A percentile compares a stretch with the other conserved stretches of the same genome.
These are phyloP conservation scores for Oryzias curvinotus DNA, from an alignment of 2,113 vertebrate genomes.

Conservation along the genomic window DNA sequence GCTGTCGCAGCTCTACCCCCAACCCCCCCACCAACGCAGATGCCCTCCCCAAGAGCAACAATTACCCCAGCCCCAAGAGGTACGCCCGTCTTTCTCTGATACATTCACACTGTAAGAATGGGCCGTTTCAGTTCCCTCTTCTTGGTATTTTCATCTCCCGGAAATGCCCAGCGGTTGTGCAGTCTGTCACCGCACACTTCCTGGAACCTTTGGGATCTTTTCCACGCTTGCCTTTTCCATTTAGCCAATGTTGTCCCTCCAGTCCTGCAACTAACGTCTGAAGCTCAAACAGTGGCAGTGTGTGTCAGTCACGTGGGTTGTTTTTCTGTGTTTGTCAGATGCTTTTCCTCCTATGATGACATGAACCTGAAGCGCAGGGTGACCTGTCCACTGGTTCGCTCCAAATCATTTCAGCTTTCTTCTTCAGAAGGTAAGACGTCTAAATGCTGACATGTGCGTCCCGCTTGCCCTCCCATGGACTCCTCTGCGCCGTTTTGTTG, in stretches of 20 bases:
- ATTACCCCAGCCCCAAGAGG: conserved; percentile 97
- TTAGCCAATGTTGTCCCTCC: neutral
- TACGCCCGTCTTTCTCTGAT: conserved; percentile 17
- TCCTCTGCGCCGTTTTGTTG: conserved; percentile 2
- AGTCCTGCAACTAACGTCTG: neutral
- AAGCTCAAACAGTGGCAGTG: fast-evolving
- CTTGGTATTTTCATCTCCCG: neutral
- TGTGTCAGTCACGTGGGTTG: neutral
- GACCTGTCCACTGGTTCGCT: conserved; percentile 91
- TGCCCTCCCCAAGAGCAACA: conserved; percentile 87
- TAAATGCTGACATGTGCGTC: neutral
- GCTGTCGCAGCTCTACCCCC: conserved; percentile 80
- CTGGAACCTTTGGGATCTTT: neutral
- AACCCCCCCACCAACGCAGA: conserved; percentile 72
- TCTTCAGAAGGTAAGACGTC: conserved; percentile 87
- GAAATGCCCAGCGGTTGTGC: neutral
- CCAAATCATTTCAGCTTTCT: conserved; percentile 92
- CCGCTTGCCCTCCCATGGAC: conserved; percentile 10
- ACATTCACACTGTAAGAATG: neutral
- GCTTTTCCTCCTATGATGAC: conserved; percentile 97
- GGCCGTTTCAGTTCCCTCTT: neutral
- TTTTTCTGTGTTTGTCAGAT: conserved; percentile 70
- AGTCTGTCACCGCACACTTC: neutral
- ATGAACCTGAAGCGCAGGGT: conserved; percentile 95
- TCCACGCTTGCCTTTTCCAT: neutral